Percentiles rank a stretch among this genome's conserved stretches.
phyloP scores from a whole-genome alignment of 2,797 vertebrate genomes.

The Gymnodraco acuticeps region DNA sequence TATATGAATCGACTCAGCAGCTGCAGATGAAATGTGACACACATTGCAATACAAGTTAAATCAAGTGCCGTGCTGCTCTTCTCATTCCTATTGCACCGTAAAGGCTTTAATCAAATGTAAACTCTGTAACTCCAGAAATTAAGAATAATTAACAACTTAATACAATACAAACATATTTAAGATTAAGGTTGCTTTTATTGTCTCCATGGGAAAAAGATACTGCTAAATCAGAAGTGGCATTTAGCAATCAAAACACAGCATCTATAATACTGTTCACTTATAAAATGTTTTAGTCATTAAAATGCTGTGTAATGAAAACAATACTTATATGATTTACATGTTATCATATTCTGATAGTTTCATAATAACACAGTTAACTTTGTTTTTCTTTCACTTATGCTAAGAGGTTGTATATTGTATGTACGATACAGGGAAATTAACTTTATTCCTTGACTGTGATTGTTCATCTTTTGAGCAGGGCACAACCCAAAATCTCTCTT shows the following conservation, averaged over 20 bases:
- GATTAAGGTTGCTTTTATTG: too few species aligned
- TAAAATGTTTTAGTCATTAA: not conserved
- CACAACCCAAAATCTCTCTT: not conserved
- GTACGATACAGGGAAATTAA: too few species aligned
- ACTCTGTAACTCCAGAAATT: not conserved
- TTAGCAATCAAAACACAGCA: not conserved
- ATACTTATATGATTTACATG: not conserved
- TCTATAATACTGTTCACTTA: too few species aligned
- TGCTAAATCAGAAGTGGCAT: too few species aligned
- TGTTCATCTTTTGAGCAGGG: too few species aligned
- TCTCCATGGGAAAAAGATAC: too few species aligned
- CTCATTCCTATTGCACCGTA: not conserved
- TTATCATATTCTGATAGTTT: not conserved
- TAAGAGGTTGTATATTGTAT: too few species aligned
- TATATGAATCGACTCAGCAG: slow-evolving; percentile 66
- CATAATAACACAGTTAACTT: not conserved
- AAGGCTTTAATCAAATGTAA: not conserved
- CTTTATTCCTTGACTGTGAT: too few species aligned
- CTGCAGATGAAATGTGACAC: slow-evolving; percentile 32
- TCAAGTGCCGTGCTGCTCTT: slow-evolving; percentile 26
- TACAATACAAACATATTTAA: not conserved
- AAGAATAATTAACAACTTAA: too few species aligned
- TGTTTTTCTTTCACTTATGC: not conserved
- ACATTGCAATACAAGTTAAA: slow-evolving; percentile 18
- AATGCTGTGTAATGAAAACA: not conserved